A percentile compares a stretch with the other conserved stretches of the same genome.
phyloP scores from a whole-genome alignment of 2,797 vertebrate genomes.

The Rhynchotus rufescens region DNA sequence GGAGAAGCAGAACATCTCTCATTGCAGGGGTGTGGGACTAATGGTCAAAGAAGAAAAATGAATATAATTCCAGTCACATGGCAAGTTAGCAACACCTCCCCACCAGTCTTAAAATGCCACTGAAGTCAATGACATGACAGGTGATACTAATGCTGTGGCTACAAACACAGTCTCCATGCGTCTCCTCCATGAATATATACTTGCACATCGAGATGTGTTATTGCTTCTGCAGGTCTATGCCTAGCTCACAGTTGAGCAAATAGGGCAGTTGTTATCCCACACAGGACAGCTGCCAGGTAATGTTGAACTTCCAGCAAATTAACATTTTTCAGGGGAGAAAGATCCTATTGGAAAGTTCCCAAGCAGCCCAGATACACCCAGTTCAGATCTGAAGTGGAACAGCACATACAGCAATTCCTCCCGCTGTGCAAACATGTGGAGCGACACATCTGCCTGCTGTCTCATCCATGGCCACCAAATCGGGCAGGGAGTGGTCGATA shows the following conservation, averaged over 20 bases:
- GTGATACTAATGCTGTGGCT: background rate
- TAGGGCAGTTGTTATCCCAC: background rate
- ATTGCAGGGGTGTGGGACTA: background rate
- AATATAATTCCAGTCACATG: background rate
- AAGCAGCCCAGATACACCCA: background rate
- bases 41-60: background rate
- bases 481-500: background rate
- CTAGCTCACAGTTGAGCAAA: background rate
- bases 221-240: background rate
- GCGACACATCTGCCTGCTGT: background rate
- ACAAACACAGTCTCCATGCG: background rate
- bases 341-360: background rate
- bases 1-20: background rate
- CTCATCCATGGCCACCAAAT: background rate
- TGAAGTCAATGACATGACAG: background rate
- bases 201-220: background rate
- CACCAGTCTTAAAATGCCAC: background rate
- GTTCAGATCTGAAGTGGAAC: background rate
- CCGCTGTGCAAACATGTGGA: background rate
- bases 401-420: background rate
- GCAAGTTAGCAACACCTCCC: background rate
- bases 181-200: rapidly evolving
- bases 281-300: background rate
- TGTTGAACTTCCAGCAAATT: background rate
- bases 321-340: background rate